Evolutionary conservation across 1,140 invertebrate genomes (phyloP).

Genomic region (Drosophila murphyi): DNA sequence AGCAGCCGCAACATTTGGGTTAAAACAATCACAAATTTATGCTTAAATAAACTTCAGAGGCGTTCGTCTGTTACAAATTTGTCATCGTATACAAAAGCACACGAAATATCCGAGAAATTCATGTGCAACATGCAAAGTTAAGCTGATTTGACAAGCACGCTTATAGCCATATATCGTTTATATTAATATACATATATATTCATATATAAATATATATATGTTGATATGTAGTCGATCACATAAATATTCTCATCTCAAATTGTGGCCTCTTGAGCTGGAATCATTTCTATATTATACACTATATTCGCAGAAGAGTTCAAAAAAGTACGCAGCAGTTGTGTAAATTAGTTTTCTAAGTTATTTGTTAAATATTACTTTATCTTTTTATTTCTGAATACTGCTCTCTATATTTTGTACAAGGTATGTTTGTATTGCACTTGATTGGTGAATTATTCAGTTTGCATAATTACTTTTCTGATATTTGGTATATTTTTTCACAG

Average conservation of each 20-base stretch:
- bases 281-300: slow-evolving; percentile 2
- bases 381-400: too few relatives aligned
- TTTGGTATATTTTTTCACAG: too few relatives aligned
- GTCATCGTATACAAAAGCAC: slow-evolving; percentile 44
- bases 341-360: neutral
- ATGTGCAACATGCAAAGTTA: slow-evolving; percentile 41
- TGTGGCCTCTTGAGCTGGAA: neutral
- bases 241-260: neutral
- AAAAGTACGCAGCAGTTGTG: neutral
- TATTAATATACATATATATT: slow-evolving; percentile 5
- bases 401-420: too few relatives aligned
- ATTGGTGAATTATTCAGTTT: too few relatives aligned
- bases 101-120: slow-evolving; percentile 23
- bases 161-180: slow-evolving; percentile 23
- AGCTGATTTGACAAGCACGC: slow-evolving; percentile 69
- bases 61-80: slow-evolving; percentile 77
- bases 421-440: too few relatives aligned
- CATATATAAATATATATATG: neutral
- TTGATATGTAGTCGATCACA: neutral
- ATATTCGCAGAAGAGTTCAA: neutral
- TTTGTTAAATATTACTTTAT: neutral
- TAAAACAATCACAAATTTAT: slow-evolving; percentile 77
- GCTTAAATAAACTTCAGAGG: slow-evolving; percentile 63
- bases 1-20: slow-evolving; percentile 57
- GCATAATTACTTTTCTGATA: too few relatives aligned